Conservation (phyloP, 30 jellyfish, hydroid and myxozoan genomes). For the Aurelia aurita complex sp. Pacific region DNA sequence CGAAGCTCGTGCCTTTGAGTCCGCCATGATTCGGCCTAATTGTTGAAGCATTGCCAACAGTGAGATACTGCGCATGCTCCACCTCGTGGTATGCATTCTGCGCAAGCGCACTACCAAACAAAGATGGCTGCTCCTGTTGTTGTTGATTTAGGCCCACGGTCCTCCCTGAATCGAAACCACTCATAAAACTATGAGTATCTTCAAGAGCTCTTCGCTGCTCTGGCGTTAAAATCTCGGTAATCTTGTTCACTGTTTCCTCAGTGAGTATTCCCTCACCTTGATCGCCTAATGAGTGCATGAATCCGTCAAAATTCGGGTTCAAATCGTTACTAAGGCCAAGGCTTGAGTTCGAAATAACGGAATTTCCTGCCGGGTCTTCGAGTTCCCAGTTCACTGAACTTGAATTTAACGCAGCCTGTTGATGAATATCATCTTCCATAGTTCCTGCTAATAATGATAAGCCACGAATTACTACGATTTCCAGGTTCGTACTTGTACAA, state of each 20-base stretch:
- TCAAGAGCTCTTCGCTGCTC: constrained; percentile 26
- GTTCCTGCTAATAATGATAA: neutral
- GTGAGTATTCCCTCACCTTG: constrained; percentile 41
- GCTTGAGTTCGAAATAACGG: neutral
- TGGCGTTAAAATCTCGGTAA: constrained; percentile 43
- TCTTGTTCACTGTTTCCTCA: constrained; percentile 41
- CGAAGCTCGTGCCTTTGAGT: neutral
- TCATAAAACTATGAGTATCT: constrained; percentile 12
- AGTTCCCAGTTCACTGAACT: constrained; percentile 1
- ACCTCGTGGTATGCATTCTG: constrained; percentile 9
- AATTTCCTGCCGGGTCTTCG: neutral
- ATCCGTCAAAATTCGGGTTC: constrained; percentile 25
- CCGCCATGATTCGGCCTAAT: constrained; percentile 62
- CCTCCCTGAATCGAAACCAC: neutral
- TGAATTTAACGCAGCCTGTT: neutral
- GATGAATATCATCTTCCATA: neutral
- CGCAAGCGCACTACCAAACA: constrained; percentile 10
- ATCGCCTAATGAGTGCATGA: constrained; percentile 50
- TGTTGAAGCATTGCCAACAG: constrained; percentile 6
- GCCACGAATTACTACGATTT: too few species aligned
- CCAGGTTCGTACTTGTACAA: too few species aligned
- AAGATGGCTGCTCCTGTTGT: constrained; percentile 36
- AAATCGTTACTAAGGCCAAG: constrained; percentile 1
- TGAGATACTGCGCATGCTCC: constrained; percentile 37
- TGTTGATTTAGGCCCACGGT: constrained; percentile 30